A percentile compares a stretch with the other conserved stretches of the same genome.
Conservation (phyloP, 1,140 invertebrate genomes). For the Epicauta chinensis region DNA sequence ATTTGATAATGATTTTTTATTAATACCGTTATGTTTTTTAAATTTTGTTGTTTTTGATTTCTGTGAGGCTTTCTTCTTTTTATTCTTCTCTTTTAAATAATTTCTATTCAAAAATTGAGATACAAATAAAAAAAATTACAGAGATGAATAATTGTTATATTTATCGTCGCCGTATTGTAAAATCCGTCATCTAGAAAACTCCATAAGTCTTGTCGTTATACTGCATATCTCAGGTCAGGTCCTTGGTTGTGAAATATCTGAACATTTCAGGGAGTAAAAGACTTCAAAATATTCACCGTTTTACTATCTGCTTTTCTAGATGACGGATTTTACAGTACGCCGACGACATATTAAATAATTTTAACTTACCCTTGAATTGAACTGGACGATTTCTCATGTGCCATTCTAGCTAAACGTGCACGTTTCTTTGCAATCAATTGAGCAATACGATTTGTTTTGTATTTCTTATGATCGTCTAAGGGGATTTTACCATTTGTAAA, state of each 20-base stretch:
- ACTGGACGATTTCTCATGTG: conserved; percentile 35
- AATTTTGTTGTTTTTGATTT: conserved; percentile 20
- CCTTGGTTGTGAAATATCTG: too few relatives aligned
- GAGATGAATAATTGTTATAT: too few relatives aligned
- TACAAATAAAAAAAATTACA: background rate
- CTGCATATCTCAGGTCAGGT: too few relatives aligned
- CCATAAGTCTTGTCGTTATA: too few relatives aligned
- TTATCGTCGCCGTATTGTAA: too few relatives aligned
- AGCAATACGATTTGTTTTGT: conserved; percentile 36
- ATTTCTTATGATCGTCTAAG: conserved; percentile 27
- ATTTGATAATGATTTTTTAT: conserved; percentile 17
- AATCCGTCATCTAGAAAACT: too few relatives aligned
- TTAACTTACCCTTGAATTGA: conserved; percentile 29
- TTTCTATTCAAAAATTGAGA: conserved; percentile 11
- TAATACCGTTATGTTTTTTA: conserved; percentile 17
- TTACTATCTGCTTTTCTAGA: too few relatives aligned
- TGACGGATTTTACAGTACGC: too few relatives aligned
- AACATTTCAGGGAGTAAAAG: too few relatives aligned
- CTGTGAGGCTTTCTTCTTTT: conserved; percentile 15
- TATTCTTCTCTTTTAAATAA: conserved; percentile 17
- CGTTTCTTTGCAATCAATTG: conserved; percentile 39
- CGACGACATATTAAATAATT: too few relatives aligned
- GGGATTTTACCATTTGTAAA: conserved; percentile 21
- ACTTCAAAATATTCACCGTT: too few relatives aligned
- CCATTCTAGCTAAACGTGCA: conserved; percentile 36